Evolutionary conservation across 2,888 invertebrate genomes (phyloP).

Genomic region (Eudemis profundana): DNA sequence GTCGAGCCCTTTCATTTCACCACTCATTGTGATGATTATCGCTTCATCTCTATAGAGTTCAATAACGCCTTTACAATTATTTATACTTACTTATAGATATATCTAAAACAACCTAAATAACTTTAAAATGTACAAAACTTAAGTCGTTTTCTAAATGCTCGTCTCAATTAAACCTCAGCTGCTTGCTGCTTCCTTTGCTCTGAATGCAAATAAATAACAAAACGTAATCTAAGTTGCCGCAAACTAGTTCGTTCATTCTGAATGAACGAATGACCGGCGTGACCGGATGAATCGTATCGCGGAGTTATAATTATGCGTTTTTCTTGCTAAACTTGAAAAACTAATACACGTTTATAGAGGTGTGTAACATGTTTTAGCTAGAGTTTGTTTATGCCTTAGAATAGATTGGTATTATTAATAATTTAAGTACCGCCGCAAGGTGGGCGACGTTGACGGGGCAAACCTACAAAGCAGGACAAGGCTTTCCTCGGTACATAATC

Average conservation of each 20-base stretch:
- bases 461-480: too few relatives aligned
- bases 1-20: slow-evolving; percentile 7
- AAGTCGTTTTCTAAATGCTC: not conserved
- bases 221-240: slow-evolving; percentile 27
- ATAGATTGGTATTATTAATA: not conserved
- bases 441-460: not conserved
- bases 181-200: slow-evolving; percentile 46
- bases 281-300: slow-evolving; percentile 27
- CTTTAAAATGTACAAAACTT: not conserved
- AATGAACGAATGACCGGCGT: slow-evolving; percentile 24
- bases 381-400: not conserved
- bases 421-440: not conserved
- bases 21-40: slow-evolving; percentile 24
- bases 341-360: not conserved
- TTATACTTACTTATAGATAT: slow-evolving; percentile 1
- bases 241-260: slow-evolving; percentile 33
- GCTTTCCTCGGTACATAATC: too few relatives aligned
- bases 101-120: not conserved
- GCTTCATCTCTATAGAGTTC: slow-evolving; percentile 18
- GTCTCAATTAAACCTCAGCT: slow-evolving; percentile 34
- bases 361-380: not conserved
- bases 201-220: slow-evolving; percentile 40
- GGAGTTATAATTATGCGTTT: slow-evolving; percentile 24
- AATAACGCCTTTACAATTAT: slow-evolving; percentile 18
- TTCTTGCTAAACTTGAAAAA: slow-evolving; percentile 33